These are phyloP conservation scores for Lepisosteus oculatus DNA, from an alignment of 2,113 vertebrate genomes.

Conservation along the genomic window DNA sequence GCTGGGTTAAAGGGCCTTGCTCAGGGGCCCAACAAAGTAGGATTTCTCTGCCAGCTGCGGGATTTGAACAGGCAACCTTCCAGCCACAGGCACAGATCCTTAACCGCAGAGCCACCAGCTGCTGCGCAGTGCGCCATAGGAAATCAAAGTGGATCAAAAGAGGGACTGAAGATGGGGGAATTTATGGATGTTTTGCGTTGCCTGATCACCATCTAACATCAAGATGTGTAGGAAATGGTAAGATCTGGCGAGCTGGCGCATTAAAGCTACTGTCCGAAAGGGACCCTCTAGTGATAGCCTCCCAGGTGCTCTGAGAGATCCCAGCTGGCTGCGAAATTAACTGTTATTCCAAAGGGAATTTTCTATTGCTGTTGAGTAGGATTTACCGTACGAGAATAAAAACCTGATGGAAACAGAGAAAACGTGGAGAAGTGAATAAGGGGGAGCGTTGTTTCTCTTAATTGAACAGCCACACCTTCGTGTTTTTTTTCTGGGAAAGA, in stretches of 20 bases:
- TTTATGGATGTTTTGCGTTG: no score
- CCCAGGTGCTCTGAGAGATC: slow-evolving; percentile 23
- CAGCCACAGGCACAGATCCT: no score
- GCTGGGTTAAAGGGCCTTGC: no score
- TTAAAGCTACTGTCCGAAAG: slow-evolving; percentile 21
- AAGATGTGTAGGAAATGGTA: neutral
- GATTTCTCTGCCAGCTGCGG: no score
- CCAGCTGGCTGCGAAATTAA: slow-evolving; percentile 4
- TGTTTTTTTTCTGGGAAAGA: no score
- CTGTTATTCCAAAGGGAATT: slow-evolving; percentile 22
- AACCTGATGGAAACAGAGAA: neutral
- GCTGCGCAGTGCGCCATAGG: no score
- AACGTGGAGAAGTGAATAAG: neutral
- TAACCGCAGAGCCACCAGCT: no score
- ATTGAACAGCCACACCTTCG: no score
- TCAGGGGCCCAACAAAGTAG: no score
- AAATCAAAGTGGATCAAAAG: slow-evolving; percentile 23
- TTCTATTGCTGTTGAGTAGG: neutral
- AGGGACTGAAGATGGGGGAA: slow-evolving; percentile 19
- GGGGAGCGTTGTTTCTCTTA: neutral
- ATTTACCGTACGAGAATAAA: neutral
- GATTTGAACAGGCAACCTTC: no score
- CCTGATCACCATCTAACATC: neutral
- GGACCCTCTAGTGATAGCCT: slow-evolving; percentile 45
- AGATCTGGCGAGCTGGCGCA: neutral